phyloP scores from a whole-genome alignment of 2,797 vertebrate species.

The Tympanoctomys barrerae region DNA sequence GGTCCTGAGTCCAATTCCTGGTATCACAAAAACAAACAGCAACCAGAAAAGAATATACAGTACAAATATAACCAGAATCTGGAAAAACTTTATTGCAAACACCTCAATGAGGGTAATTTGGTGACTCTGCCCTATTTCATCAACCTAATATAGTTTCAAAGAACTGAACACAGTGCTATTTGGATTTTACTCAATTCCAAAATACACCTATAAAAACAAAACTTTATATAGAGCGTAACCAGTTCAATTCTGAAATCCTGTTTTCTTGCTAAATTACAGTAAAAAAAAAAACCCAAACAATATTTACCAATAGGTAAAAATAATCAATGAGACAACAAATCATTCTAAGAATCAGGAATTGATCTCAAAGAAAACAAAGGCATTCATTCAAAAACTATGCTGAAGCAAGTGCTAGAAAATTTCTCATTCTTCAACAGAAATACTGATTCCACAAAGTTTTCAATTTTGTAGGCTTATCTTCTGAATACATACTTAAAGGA shows the following conservation, averaged over 20 bases:
- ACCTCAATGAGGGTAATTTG: background rate
- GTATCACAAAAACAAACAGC: too few species aligned
- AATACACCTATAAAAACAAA: background rate
- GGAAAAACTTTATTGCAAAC: conserved; percentile 27
- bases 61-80: background rate
- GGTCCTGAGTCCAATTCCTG: too few species aligned
- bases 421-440: background rate
- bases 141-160: background rate
- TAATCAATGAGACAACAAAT: background rate
- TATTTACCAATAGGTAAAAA: conserved; percentile 5
- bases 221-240: background rate
- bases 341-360: background rate
- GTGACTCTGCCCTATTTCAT: background rate
- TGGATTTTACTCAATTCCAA: background rate
- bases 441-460: background rate
- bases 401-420: background rate
- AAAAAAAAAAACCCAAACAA: background rate
- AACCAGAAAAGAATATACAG: background rate
- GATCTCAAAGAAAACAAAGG: background rate
- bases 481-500: conserved; percentile 52
- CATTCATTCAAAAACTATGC: background rate
- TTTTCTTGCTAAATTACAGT: background rate
- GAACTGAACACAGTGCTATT: background rate
- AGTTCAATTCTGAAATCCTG: background rate
- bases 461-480: background rate